These are phyloP conservation scores for Drosophila anomelani DNA, from an alignment of 2,888 invertebrate genomes.

Conservation along the genomic window DNA sequence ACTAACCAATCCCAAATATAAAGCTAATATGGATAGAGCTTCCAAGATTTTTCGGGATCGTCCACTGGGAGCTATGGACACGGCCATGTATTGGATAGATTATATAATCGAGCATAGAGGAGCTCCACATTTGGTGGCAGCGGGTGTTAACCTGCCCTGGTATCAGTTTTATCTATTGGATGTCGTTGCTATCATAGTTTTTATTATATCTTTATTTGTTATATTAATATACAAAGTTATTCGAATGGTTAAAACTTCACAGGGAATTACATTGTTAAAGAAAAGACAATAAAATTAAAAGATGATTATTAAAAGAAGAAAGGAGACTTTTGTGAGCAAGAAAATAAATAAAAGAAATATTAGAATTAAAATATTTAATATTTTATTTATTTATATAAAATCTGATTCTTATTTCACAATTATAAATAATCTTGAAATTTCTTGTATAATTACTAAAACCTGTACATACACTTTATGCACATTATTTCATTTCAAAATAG, in stretches of 20 bases:
- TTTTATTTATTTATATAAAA: not conserved
- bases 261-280: not conserved
- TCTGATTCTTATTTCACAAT: not conserved
- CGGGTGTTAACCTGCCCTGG: constrained; percentile 79
- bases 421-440: not conserved
- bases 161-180: constrained; percentile 66
- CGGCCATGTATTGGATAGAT: constrained; percentile 83
- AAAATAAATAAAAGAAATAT: not conserved
- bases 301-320: not conserved
- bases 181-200: constrained; percentile 21
- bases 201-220: not conserved
- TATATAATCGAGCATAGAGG: constrained; percentile 83
- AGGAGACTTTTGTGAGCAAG: not conserved
- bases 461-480: not conserved
- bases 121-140: constrained; percentile 77
- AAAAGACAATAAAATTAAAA: not conserved
- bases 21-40: constrained; percentile 64
- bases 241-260: not conserved
- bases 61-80: constrained; percentile 75
- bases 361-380: not conserved
- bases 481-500: not conserved
- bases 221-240: not conserved
- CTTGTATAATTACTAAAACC: not conserved
- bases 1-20: constrained; percentile 81
- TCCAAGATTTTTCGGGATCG: constrained; percentile 82